These are phyloP conservation scores for Merops nubicus DNA, from an alignment of 2,113 vertebrate genomes.

Conservation along the genomic window DNA sequence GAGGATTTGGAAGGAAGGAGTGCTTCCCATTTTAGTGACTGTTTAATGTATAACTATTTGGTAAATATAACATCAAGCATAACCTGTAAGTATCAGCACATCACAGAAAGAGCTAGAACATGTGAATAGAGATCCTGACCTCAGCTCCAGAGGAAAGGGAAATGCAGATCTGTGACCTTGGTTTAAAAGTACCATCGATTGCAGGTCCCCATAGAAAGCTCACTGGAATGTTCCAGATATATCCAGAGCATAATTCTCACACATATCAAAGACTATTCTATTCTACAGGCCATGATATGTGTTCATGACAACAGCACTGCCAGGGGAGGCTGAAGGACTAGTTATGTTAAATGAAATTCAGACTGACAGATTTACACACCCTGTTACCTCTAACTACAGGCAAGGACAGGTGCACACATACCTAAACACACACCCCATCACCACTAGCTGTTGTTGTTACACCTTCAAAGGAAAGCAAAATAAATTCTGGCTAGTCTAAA, in stretches of 20 bases:
- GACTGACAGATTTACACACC: not conserved
- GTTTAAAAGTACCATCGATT: rapidly evolving
- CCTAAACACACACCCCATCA: not conserved
- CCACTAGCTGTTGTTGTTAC: not conserved
- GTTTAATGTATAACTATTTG: not conserved
- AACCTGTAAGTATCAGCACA: not conserved
- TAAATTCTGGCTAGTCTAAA: not conserved
- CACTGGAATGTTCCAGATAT: not conserved
- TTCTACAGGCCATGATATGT: not conserved
- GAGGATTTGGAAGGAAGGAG: not conserved
- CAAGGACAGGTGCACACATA: not conserved
- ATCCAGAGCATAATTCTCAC: not conserved
- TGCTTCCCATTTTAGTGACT: not conserved
- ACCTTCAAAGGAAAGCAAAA: not conserved
- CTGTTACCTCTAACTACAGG: not conserved
- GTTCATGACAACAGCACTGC: not conserved
- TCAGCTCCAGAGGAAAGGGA: not conserved
- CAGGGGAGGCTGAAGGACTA: not conserved
- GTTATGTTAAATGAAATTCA: not conserved
- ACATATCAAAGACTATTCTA: not conserved
- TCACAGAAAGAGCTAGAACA: not conserved
- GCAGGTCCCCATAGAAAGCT: not conserved
- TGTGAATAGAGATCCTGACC: not conserved
- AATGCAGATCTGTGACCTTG: no score
- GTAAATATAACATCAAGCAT: rapidly evolving